Conservation (phyloP, 2,797 vertebrate species). For the Bradypus variegatus region DNA sequence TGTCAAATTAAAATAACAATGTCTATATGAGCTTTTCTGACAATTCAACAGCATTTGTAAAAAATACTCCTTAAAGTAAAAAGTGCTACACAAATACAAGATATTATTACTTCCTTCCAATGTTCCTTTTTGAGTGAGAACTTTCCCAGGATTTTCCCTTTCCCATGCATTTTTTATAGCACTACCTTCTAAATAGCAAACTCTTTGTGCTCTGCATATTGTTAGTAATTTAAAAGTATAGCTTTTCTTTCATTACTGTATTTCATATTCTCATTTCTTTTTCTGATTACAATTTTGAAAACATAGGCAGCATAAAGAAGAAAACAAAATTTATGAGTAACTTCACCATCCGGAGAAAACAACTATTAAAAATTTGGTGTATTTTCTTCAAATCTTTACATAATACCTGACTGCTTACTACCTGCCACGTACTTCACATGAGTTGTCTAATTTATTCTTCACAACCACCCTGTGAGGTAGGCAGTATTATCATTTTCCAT, state of each 20-base stretch:
- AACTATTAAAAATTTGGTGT: neutral
- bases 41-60: neutral
- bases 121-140: neutral
- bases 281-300: neutral
- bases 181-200: neutral
- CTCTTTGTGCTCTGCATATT: neutral
- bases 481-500: neutral
- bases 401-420: neutral
- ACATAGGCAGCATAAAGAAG: neutral
- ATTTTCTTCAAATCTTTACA: neutral
- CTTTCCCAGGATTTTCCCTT: conserved; percentile 35
- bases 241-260: neutral
- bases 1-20: neutral
- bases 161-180: neutral
- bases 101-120: conserved; percentile 30
- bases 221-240: neutral
- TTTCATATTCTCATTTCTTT: neutral
- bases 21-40: neutral
- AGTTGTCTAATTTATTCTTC: conserved; percentile 9
- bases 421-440: neutral
- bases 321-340: neutral
- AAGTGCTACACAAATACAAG: neutral
- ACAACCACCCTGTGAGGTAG: neutral
- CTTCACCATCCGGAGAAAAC: neutral
- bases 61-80: conserved; percentile 18